phyloP scores from a whole-genome alignment of 2,797 vertebrate species.

The Schizopygopsis malacanthus region DNA sequence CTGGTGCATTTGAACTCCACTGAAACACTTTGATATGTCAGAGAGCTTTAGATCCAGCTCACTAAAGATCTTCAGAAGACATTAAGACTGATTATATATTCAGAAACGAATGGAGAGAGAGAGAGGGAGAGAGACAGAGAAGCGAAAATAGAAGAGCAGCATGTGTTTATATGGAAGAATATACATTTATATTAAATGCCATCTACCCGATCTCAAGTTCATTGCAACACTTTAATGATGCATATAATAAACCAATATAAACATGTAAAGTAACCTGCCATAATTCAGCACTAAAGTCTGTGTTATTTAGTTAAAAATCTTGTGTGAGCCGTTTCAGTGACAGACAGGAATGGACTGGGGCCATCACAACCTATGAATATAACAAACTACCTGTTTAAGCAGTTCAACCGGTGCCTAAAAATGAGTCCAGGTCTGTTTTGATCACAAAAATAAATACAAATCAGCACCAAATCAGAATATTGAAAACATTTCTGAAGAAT shows the following conservation, averaged over 20 bases:
- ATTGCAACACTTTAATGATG: constrained; percentile 12
- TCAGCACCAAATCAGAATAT: not conserved
- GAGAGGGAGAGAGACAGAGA: not conserved
- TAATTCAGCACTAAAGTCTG: not conserved
- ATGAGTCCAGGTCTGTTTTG: not conserved
- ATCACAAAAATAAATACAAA: not conserved
- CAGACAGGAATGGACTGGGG: not conserved
- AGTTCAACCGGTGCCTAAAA: not conserved
- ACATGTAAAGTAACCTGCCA: not conserved
- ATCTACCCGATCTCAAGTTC: not conserved
- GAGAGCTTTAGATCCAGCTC: not conserved
- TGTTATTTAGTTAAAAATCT: not conserved
- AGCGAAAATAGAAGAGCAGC: not conserved
- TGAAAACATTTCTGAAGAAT: not conserved
- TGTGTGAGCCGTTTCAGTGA: not conserved
- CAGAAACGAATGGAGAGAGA: not conserved
- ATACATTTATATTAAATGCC: not conserved
- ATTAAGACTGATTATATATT: constrained; percentile 45
- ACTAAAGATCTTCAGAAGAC: constrained; percentile 31
- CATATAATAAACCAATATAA: not conserved
- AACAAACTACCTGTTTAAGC: not conserved
- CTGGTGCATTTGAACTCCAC: constrained; percentile 17
- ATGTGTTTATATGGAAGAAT: not conserved
- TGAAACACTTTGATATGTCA: constrained; percentile 31
- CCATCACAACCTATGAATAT: not conserved